phyloP scores from a whole-genome alignment of 2,888 invertebrate genomes.

The Drosophila parthenogenetica region DNA sequence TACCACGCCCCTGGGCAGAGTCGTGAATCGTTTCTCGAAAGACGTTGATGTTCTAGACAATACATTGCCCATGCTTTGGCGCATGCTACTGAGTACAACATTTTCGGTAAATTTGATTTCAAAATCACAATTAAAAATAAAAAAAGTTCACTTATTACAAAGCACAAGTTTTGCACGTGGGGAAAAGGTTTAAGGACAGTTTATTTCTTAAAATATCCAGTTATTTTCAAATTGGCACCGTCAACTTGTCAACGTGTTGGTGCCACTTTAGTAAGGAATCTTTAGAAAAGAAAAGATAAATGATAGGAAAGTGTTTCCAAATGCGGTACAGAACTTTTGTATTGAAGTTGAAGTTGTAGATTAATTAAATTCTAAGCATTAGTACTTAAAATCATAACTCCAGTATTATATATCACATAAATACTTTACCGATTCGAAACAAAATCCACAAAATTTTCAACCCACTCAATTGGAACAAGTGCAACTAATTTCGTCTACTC shows the following conservation, averaged over 20 bases:
- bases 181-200: neutral
- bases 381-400: no score
- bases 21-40: slow-evolving; percentile 89
- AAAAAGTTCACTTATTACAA: neutral
- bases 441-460: slow-evolving; percentile 9
- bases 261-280: neutral
- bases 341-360: neutral
- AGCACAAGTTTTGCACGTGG: slow-evolving; percentile 4
- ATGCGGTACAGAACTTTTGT: neutral
- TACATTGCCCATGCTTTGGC: slow-evolving; percentile 85
- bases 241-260: slow-evolving; percentile 4
- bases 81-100: slow-evolving; percentile 84
- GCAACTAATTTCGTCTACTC: slow-evolving; percentile 3
- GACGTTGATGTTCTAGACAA: slow-evolving; percentile 87
- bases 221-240: neutral
- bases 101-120: slow-evolving; percentile 84
- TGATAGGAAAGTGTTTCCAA: neutral
- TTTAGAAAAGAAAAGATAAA: neutral
- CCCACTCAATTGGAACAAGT: slow-evolving; percentile 1
- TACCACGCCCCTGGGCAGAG: slow-evolving; percentile 91
- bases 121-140: neutral
- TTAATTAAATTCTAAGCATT: no score
- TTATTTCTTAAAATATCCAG: neutral
- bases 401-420: neutral
- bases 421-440: neutral